A percentile compares a stretch with the other conserved stretches of the same genome.
phyloP scores from a whole-genome alignment of 2,888 invertebrate genomes.

The Synanthedon formicaeformis region DNA sequence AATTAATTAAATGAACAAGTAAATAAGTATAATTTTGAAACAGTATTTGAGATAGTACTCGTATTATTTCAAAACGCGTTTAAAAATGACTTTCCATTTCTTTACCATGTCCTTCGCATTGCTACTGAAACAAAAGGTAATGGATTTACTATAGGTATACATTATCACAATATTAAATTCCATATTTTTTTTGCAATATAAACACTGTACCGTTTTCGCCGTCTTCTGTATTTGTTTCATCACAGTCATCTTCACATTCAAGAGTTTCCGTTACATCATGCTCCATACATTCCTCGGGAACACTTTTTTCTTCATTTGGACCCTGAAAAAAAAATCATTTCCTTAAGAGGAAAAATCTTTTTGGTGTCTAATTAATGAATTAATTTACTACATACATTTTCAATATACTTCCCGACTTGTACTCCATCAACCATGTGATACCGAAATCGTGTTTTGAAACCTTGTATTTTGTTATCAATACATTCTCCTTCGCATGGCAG shows the following conservation, averaged over 20 bases:
- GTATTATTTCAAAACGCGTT: no score
- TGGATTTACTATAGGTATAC: no score
- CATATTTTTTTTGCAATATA: no score
- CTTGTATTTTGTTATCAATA: conserved; percentile 23
- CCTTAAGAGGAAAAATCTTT: neutral
- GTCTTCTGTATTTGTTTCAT: conserved; percentile 14
- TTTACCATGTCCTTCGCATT: no score
- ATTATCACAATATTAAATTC: no score
- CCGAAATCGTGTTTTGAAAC: conserved; percentile 36
- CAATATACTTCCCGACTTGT: conserved; percentile 24
- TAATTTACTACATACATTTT: conserved; percentile 15
- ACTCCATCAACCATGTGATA: conserved; percentile 35
- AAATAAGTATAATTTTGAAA: no score
- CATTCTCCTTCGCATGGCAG: conserved; percentile 42
- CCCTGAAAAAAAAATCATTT: conserved; percentile 17
- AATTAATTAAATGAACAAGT: no score
- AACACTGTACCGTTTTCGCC: neutral
- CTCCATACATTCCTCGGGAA: conserved; percentile 24
- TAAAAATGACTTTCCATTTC: no score
- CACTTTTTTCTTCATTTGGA: conserved; percentile 18
- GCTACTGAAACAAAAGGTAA: no score
- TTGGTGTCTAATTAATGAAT: neutral
- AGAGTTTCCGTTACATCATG: conserved; percentile 17
- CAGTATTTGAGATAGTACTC: no score
- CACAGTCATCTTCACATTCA: conserved; percentile 31